Evolutionary conservation across 1,140 invertebrate species (phyloP), one percentile per base, ranked within the genome.

Genomic region (Ericerus pela): DNA sequence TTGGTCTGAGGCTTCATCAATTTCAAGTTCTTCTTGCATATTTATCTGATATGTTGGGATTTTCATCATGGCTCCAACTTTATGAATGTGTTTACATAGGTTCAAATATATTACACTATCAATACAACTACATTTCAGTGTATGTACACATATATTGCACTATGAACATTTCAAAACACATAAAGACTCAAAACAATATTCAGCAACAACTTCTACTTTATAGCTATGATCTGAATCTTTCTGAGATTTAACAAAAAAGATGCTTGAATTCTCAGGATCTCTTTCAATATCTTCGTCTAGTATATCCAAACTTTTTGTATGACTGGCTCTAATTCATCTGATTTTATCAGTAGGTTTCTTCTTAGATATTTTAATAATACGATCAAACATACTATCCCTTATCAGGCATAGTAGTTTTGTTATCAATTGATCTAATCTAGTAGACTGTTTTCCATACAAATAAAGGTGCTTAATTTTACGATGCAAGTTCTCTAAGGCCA

Each of bases 391-490:
- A 11, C 10, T 10, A 47, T 59, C 51, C 38, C 36, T 54, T 20
- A 53, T n/a, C 11, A 52, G 26, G 29, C 36, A 26, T n/a, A 59
- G 16, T 3, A 59, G 20, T 2, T 37, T 31, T n/a, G 53, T 2
- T 14, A 57, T 54, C 2, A 51, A 29, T 58, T 59, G 57, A 30
- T 54, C 58, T 2, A 59, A 41, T 26, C 55, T 14, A 16, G 37
- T 53, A 14, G 20, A n/a, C 24, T 53, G 52, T n/a, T 58, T 57
- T 20, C 58, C 58, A 24, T 57, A 28, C 2, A 51, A 36, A 36
- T 57, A 59, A 3, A 53, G 52, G 18, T 59, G 43, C 22, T 59
- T 59, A 2, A 59, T 24, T 18, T 29, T 43, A 26, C 54, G 54
- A 22, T 57, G 58, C 16, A 59, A 24, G 1, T 24, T 16, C 47